Base-by-base conservation (phyloP, 2,113 vertebrate species). In the Clarias macrocephalus region DNA sequence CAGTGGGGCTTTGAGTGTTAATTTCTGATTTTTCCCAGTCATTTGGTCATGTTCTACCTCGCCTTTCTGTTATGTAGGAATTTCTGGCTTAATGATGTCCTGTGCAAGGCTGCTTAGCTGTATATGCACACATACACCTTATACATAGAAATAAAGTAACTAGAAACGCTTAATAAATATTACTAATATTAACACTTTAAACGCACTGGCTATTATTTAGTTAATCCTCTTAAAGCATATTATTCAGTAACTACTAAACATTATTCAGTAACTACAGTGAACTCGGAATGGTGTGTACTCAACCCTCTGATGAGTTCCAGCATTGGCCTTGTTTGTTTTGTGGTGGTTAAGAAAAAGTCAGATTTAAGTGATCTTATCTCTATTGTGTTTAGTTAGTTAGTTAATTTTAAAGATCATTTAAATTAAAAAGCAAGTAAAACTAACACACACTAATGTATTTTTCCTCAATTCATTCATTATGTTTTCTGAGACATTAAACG, bases 1-100 rank as follows among this genome's bases (percentile, higher is more conserved):
- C 93, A 93, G 93, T 92, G 89, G 89, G 37, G 10, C 86, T 91
- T 88, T 91, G 86, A 59, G 70, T 52, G 63, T 70, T 86, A 88
- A 90, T 89, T 88, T 84, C 89, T 82, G 90, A 93, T 86, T 88
- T 90, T 82, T 56, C 86, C 87, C 90, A 89, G 87, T 86, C 57
- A 83, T 63, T 91, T 92, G 90, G 91, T 83, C 89, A 72, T 88
- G 75, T 21, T 33, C 57, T n/a, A 56, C 11, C 18, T 60, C 66
- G 54, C 25, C 16, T 73, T 80, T 33, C n/a, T 79, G 59, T 75
- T 72, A 80, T 66, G 18, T 60, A 21, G 8, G 37, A 28, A 68
- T 60, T 23, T 76, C 70, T 72, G 77, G 83, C 33, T 79, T 13
- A 81, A 80, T 85, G 88, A 89, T 90, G 88, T 89, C 85, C 83